Evolutionary conservation across 2,888 invertebrate species (phyloP).

Genomic region (Opisthograptis luteolata): DNA sequence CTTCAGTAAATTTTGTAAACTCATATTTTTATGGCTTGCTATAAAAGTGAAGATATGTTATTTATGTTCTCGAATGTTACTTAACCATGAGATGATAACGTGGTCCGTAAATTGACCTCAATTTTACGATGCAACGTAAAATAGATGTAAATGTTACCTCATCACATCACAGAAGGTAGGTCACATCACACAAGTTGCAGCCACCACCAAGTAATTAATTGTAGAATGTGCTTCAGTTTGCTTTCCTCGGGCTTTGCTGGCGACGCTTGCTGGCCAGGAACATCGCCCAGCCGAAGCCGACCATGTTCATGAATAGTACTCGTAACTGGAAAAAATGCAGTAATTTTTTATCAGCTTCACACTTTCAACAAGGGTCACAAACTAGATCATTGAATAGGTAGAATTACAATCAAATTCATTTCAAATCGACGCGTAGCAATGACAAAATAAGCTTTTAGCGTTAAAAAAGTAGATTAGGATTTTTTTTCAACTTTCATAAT

Average conservation of each 20-base stretch:
- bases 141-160: constrained; percentile 15
- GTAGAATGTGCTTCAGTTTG: constrained; percentile 38
- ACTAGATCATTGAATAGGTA: too few relatives aligned
- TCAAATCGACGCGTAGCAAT: too few relatives aligned
- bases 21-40: not conserved
- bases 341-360: too few relatives aligned
- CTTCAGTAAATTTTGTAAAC: not conserved
- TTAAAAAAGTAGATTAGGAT: too few relatives aligned
- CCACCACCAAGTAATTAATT: constrained; percentile 39
- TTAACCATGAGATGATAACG: not conserved
- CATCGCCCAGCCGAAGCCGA: constrained; percentile 91
- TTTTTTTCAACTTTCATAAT: too few relatives aligned
- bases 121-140: constrained; percentile 19
- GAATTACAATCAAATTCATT: too few relatives aligned
- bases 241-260: constrained; percentile 71
- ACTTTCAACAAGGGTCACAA: too few relatives aligned
- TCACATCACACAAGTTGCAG: constrained; percentile 33
- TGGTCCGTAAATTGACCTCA: constrained; percentile 4
- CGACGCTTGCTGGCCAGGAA: constrained; percentile 89
- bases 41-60: not conserved
- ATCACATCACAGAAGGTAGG: constrained; percentile 43
- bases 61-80: not conserved
- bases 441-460: too few relatives aligned
- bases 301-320: constrained; percentile 89
- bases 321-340: constrained; percentile 87